Conservation (phyloP, 2,113 vertebrate species). For the Ophthalmolycus amberensis region DNA sequence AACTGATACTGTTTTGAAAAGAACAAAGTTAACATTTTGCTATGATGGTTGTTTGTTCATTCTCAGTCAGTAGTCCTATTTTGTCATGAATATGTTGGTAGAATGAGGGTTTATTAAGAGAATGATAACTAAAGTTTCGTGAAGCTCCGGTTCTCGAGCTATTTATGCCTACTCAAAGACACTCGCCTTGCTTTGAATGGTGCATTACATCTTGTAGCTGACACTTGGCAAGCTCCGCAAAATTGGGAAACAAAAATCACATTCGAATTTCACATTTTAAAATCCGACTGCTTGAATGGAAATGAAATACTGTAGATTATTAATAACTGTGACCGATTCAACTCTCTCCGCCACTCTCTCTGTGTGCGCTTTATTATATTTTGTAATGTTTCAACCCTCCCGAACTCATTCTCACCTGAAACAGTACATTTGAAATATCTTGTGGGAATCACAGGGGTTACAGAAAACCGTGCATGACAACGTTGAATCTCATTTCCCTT, state of each 20-base stretch:
- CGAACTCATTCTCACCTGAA: slow-evolving; percentile 60
- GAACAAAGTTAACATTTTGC: background rate
- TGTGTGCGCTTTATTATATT: slow-evolving; percentile 28
- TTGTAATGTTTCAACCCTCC: slow-evolving; percentile 33
- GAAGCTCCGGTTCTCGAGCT: background rate
- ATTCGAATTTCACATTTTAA: slow-evolving; percentile 10
- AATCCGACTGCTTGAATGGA: slow-evolving; percentile 18
- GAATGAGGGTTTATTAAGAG: slow-evolving; percentile 14
- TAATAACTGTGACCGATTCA: slow-evolving; percentile 49
- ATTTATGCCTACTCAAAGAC: slow-evolving; percentile 64
- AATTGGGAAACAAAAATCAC: slow-evolving; percentile 8
- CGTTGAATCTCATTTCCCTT: slow-evolving; percentile 75
- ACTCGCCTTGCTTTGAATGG: slow-evolving; percentile 50
- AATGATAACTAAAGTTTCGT: slow-evolving; percentile 35
- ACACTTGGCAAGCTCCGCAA: background rate
- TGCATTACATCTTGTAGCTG: slow-evolving; percentile 37
- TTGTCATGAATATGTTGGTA: background rate
- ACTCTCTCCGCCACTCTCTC: slow-evolving; percentile 4
- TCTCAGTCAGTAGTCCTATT: background rate
- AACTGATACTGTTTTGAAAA: background rate
- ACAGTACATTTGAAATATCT: slow-evolving; percentile 55
- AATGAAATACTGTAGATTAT: slow-evolving; percentile 41
- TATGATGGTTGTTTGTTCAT: background rate
- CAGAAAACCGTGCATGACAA: slow-evolving; percentile 65
- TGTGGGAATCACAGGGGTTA: slow-evolving; percentile 50